These are phyloP conservation scores for Macrotis lagotis DNA, from an alignment of 2,113 vertebrate species.

Conservation along the genomic window DNA sequence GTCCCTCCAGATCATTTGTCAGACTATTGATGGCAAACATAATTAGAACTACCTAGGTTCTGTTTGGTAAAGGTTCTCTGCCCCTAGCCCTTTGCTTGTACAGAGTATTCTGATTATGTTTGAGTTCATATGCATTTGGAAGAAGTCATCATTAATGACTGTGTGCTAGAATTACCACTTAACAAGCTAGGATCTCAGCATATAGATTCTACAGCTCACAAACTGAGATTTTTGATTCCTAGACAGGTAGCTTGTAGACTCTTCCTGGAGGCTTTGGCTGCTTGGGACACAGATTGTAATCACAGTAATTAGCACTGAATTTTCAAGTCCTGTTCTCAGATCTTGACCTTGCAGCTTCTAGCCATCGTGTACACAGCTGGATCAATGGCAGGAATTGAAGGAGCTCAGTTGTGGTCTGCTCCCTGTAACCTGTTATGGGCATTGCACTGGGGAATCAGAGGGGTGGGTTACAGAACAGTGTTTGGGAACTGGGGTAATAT, in stretches of 20 bases:
- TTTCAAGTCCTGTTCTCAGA: slow-evolving; percentile 68
- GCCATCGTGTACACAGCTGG: slow-evolving; percentile 52
- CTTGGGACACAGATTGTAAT: slow-evolving; percentile 72
- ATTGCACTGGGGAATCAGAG: fast-evolving
- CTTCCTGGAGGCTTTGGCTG: slow-evolving; percentile 54
- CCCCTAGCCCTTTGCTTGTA: background rate
- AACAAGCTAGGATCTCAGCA: slow-evolving; percentile 59
- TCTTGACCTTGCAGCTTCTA: slow-evolving; percentile 77
- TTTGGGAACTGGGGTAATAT: background rate
- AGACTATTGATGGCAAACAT: background rate
- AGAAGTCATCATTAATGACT: background rate
- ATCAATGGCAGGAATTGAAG: slow-evolving; percentile 35
- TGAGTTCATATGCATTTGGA: slow-evolving; percentile 16
- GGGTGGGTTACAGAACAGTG: background rate
- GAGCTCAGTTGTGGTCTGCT: slow-evolving; percentile 43
- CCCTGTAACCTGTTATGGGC: slow-evolving; percentile 51
- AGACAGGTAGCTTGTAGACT: slow-evolving; percentile 66
- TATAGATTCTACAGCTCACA: slow-evolving; percentile 71
- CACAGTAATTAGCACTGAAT: slow-evolving; percentile 80
- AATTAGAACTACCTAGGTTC: background rate
- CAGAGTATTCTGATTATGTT: background rate
- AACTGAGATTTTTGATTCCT: slow-evolving; percentile 65
- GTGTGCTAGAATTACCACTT: slow-evolving; percentile 57
- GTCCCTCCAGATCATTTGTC: background rate
- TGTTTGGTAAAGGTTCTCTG: background rate